Percentiles rank a stretch among this genome's conserved stretches.
Evolutionary conservation across 2,113 vertebrate genomes (phyloP).

Genomic region (Abramis brama): DNA sequence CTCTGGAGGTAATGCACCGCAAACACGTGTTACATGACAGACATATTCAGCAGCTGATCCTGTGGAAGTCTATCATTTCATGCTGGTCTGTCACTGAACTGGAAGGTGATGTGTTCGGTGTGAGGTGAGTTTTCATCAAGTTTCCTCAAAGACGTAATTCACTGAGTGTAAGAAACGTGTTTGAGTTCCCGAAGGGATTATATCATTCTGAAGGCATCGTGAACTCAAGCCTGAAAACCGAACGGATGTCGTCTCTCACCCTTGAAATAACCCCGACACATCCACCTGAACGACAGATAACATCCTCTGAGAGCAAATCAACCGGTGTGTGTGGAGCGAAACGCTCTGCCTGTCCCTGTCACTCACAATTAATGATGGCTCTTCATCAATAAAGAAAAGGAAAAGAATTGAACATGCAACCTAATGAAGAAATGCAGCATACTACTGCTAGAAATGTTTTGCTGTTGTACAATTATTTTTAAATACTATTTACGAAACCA

Average conservation of each 20-base stretch:
- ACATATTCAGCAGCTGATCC: background rate
- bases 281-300: slow-evolving; percentile 9
- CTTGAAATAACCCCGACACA: slow-evolving; percentile 26
- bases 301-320: slow-evolving; percentile 1
- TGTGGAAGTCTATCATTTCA: background rate
- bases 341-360: background rate
- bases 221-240: slow-evolving; percentile 22
- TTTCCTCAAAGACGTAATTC: background rate
- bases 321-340: background rate
- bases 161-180: background rate
- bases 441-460: background rate
- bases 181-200: slow-evolving; percentile 10
- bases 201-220: background rate
- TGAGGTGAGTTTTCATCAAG: background rate
- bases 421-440: background rate
- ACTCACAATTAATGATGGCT: background rate
- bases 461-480: background rate
- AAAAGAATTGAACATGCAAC: background rate
- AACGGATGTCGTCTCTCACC: slow-evolving; percentile 27
- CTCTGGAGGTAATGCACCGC: background rate
- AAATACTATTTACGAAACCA: background rate
- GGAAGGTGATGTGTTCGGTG: background rate
- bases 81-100: background rate
- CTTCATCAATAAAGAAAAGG: background rate
- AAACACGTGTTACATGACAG: background rate